A percentile compares a stretch with the other conserved stretches of the same genome.
These are phyloP conservation scores for Axea sp. DNA, from an alignment of 2,888 invertebrate species.

Conservation along the genomic window DNA sequence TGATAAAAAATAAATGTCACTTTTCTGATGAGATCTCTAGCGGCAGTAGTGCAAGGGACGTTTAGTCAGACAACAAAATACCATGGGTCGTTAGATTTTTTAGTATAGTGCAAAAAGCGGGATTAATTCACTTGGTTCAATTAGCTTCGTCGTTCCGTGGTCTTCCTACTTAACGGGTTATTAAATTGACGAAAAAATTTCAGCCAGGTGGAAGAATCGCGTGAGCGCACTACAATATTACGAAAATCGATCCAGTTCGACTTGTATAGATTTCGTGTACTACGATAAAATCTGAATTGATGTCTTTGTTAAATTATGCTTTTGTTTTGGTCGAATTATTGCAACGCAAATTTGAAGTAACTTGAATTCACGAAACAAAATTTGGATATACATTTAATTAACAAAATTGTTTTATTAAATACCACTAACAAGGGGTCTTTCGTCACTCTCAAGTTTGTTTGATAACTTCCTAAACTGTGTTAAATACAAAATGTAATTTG, in stretches of 20 bases:
- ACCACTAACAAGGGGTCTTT: too few species aligned
- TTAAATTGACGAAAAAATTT: constrained; percentile 43
- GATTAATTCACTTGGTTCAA: constrained; percentile 48
- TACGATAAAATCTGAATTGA: constrained; percentile 29
- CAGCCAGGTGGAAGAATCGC: constrained; percentile 18
- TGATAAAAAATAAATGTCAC: constrained; percentile 19
- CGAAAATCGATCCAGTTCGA: constrained; percentile 26
- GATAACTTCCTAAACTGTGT: too few species aligned
- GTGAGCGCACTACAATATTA: constrained; percentile 6
- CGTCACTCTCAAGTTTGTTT: too few species aligned
- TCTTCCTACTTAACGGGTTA: constrained; percentile 45
- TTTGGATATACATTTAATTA: too few species aligned
- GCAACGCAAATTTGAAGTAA: too few species aligned
- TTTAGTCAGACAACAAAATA: constrained; percentile 45
- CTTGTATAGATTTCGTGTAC: constrained; percentile 24
- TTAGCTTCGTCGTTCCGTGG: constrained; percentile 41
- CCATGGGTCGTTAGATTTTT: constrained; percentile 20
- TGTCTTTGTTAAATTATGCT: constrained; percentile 25
- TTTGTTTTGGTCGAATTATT: too few species aligned
- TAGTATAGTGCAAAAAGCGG: constrained; percentile 14
- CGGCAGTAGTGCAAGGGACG: constrained; percentile 35
- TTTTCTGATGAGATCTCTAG: background rate
- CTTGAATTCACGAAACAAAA: too few species aligned
- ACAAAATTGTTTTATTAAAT: too few species aligned
- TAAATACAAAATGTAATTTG: too few species aligned